Percentiles rank a stretch among this genome's conserved stretches.
phyloP scores from a whole-genome alignment of 2,113 vertebrate species.

The Phodopus roborovskii region DNA sequence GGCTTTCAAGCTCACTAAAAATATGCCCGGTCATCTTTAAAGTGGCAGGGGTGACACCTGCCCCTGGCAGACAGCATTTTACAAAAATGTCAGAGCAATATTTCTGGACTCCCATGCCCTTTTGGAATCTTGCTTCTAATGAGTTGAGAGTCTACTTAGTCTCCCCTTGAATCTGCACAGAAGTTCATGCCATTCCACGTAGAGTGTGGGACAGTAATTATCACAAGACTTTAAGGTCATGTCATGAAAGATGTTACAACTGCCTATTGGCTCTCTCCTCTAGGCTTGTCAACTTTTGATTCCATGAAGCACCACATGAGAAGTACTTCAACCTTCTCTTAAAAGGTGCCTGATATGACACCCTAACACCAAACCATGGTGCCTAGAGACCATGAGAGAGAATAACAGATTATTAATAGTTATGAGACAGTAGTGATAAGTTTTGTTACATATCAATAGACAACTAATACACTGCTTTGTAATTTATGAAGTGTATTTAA shows the following conservation, averaged over 20 bases:
- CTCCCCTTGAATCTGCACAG: background rate
- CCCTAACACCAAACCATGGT: background rate
- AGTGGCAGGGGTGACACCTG: background rate
- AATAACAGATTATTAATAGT: background rate
- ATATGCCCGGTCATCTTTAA: background rate
- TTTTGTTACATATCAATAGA: background rate
- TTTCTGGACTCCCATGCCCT: background rate
- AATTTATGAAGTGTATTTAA: background rate
- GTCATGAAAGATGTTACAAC: background rate
- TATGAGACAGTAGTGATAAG: background rate
- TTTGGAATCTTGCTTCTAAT: background rate
- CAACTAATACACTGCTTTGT: background rate
- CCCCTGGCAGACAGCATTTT: background rate
- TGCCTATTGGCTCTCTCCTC: background rate
- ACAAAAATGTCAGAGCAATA: background rate
- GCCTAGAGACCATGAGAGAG: background rate
- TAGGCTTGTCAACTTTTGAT: background rate
- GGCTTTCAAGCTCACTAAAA: background rate
- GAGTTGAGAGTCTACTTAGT: background rate
- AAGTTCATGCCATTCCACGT: background rate
- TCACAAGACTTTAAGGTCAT: background rate
- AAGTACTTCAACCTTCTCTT: background rate
- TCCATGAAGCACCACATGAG: background rate
- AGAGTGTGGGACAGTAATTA: background rate
- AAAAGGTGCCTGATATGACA: background rate